Conservation (phyloP, 2,888 invertebrate species). For the Orchesella flavescens region DNA sequence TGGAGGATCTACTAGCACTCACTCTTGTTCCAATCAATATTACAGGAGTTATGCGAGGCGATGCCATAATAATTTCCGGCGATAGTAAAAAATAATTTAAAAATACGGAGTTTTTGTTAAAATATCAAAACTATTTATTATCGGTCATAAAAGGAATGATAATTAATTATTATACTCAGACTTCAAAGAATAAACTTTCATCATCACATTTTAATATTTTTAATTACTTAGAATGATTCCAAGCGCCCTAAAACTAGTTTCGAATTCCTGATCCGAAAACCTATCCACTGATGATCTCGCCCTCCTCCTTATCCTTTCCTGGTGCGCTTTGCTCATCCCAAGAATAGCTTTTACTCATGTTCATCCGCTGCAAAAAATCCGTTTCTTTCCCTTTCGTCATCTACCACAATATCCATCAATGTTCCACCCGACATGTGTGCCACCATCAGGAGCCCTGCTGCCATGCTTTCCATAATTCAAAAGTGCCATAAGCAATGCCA, state of each 20-base stretch:
- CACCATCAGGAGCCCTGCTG: slow-evolving; percentile 93
- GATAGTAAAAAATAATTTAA: too few relatives aligned
- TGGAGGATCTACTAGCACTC: too few relatives aligned
- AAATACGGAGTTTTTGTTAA: too few relatives aligned
- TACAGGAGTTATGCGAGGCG: too few relatives aligned
- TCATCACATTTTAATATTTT: too few relatives aligned
- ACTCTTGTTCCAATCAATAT: too few relatives aligned
- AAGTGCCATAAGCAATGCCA: too few relatives aligned
- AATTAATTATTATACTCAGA: too few relatives aligned
- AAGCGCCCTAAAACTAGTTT: slow-evolving; percentile 79
- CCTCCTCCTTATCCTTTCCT: slow-evolving; percentile 80
- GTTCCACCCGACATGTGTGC: slow-evolving; percentile 98
- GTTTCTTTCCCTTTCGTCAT: slow-evolving; percentile 81
- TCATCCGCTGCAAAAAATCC: slow-evolving; percentile 88
- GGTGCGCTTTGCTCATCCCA: slow-evolving; percentile 78
- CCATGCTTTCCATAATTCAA: slow-evolving; percentile 99
- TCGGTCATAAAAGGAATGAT: too few relatives aligned
- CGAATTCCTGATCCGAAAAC: slow-evolving; percentile 89
- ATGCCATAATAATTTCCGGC: too few relatives aligned
- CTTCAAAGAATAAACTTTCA: too few relatives aligned
- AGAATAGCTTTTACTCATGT: slow-evolving; percentile 87
- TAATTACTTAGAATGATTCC: not conserved
- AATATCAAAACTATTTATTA: too few relatives aligned
- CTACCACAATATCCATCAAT: slow-evolving; percentile 88
- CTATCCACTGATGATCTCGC: slow-evolving; percentile 88